Percentiles rank a stretch among this genome's conserved stretches.
Conservation (phyloP, 2,888 invertebrate genomes). For the Eurytoma californica region DNA sequence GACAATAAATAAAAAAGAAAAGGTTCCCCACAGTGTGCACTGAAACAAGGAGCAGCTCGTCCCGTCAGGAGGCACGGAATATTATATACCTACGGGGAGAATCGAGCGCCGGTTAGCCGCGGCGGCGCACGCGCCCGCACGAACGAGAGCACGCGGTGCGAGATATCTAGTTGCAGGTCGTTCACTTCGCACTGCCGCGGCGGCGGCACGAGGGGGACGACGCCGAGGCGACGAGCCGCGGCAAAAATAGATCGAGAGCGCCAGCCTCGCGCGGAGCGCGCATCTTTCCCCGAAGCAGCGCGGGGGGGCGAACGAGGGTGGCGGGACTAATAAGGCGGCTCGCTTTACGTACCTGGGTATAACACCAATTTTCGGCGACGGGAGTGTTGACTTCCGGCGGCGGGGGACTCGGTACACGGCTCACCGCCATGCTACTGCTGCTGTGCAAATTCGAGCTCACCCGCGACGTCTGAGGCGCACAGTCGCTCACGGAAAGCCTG, state of each 20-base stretch:
- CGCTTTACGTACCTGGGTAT: constrained; percentile 90
- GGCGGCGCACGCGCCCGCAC: no score
- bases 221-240: constrained; percentile 67
- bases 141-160: constrained; percentile 55
- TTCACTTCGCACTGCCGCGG: constrained; percentile 67
- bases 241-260: constrained; percentile 73
- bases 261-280: constrained; percentile 62
- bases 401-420: constrained; percentile 96
- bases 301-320: neutral
- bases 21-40: no score
- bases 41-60: no score
- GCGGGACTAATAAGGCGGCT: neutral
- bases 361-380: constrained; percentile 99
- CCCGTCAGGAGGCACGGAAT: no score
- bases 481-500: constrained; percentile 89
- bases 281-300: constrained; percentile 60
- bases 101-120: no score
- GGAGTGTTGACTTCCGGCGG: constrained; percentile 97
- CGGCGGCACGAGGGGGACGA: neutral
- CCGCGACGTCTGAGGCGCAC: constrained; percentile 91
- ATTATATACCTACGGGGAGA: no score
- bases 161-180: constrained; percentile 74
- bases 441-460: constrained; percentile 88
- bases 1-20: no score
- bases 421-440: constrained; percentile 95